These are phyloP conservation scores for Leptopilina drosophilae DNA, from an alignment of 2,888 invertebrate species.

Conservation along the genomic window DNA sequence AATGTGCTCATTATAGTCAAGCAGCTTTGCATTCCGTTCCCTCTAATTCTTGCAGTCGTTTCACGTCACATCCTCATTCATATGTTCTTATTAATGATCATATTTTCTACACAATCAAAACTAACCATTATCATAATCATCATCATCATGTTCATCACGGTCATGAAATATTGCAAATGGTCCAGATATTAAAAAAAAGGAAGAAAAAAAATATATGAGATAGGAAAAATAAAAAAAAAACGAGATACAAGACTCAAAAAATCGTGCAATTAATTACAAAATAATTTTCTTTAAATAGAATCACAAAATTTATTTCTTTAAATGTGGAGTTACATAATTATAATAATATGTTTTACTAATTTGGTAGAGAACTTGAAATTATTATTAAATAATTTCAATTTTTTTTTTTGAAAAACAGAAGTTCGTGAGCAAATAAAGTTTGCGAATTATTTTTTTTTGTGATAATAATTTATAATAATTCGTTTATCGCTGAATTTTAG, in stretches of 20 bases:
- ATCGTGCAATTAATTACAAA: background rate
- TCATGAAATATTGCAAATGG: conserved; percentile 1
- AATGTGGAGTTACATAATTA: background rate
- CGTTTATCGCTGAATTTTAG: background rate
- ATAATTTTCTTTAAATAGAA: background rate
- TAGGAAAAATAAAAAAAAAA: too few species aligned
- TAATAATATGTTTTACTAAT: background rate
- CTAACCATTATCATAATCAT: background rate
- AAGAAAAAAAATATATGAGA: too few species aligned
- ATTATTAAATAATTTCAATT: background rate
- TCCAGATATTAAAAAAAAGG: background rate
- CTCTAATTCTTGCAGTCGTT: conserved; percentile 42
- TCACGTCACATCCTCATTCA: conserved; percentile 71
- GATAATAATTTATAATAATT: background rate
- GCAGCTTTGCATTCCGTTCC: conserved; percentile 36
- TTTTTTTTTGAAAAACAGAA: background rate
- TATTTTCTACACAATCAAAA: conserved; percentile 62
- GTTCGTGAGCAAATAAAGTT: background rate
- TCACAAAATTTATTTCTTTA: background rate
- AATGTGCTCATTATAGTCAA: conserved; percentile 13
- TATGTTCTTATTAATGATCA: conserved; percentile 64
- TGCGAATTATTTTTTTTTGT: background rate
- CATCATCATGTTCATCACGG: background rate
- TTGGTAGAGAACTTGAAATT: background rate
- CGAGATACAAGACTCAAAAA: too few species aligned